Percentiles rank a stretch among this genome's conserved stretches.
These are phyloP conservation scores for Poecilia picta DNA, from an alignment of 2,797 vertebrate genomes.

Conservation along the genomic window DNA sequence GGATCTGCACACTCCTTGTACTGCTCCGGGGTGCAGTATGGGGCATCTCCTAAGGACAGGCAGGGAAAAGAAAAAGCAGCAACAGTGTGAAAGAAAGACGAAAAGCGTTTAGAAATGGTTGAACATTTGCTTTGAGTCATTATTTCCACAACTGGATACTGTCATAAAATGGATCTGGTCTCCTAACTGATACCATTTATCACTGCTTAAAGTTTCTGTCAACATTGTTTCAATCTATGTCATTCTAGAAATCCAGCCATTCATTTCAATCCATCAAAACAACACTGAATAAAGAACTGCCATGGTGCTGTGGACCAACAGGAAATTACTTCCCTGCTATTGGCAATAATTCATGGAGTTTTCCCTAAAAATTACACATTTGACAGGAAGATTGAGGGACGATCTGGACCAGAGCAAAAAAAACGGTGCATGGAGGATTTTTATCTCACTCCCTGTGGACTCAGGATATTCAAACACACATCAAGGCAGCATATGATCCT, in stretches of 20 bases:
- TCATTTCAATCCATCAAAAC: constrained; percentile 29
- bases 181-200: constrained; percentile 62
- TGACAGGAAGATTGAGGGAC: constrained; percentile 49
- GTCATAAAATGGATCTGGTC: constrained; percentile 53
- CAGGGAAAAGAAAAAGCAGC: constrained; percentile 35
- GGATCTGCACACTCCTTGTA: constrained; percentile 99
- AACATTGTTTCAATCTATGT: constrained; percentile 26
- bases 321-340: constrained; percentile 36
- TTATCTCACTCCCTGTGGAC: constrained; percentile 30
- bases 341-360: constrained; percentile 50
- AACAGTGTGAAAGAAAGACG: not conserved
- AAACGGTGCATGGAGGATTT: constrained; percentile 4
- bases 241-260: constrained; percentile 9
- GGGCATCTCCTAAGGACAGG: constrained; percentile 89
- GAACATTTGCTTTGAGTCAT: constrained; percentile 57
- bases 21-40: constrained; percentile 97
- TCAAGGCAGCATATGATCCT: constrained; percentile 50
- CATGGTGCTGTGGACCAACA: constrained; percentile 32
- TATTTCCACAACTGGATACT: constrained; percentile 42
- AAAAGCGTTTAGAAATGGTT: constrained; percentile 8
- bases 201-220: constrained; percentile 26
- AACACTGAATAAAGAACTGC: constrained; percentile 26
- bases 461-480: constrained; percentile 52
- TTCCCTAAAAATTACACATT: constrained; percentile 34
- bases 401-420: constrained; percentile 29